A percentile compares a stretch with the other conserved stretches of the same genome.
These are phyloP conservation scores for Drosophila cardini DNA, from an alignment of 1,140 invertebrate species.

Conservation along the genomic window DNA sequence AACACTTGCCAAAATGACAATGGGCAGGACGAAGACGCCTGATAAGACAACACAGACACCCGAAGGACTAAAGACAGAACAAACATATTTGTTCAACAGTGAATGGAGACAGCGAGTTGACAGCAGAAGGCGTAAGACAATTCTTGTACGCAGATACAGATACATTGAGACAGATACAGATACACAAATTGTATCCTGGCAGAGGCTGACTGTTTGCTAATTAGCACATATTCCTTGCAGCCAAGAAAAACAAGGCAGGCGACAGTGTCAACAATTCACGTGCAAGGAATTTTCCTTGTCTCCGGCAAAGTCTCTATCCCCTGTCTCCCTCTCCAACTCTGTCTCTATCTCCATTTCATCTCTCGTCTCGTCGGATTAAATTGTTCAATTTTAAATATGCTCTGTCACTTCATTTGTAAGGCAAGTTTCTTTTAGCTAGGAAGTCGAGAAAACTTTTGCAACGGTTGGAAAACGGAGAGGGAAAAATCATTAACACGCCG, in stretches of 20 bases:
- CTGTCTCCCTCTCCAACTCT: neutral
- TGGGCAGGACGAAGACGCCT: constrained; percentile 50
- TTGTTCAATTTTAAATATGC: constrained; percentile 84
- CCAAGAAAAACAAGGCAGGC: constrained; percentile 64
- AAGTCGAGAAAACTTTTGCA: constrained; percentile 47
- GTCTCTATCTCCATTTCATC: constrained; percentile 2
- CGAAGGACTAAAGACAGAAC: constrained; percentile 46
- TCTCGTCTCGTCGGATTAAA: constrained; percentile 75
- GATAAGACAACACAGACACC: constrained; percentile 65
- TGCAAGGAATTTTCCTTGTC: constrained; percentile 26
- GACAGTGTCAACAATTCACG: constrained; percentile 78
- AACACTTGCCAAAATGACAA: constrained; percentile 76
- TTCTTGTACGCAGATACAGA: constrained; percentile 32
- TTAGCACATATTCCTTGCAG: constrained; percentile 79
- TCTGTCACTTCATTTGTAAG: constrained; percentile 83
- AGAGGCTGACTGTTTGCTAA: constrained; percentile 73
- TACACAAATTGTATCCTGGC: constrained; percentile 29
- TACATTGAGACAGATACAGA: constrained; percentile 5
- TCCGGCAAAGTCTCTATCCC: neutral
- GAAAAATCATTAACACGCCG: constrained; percentile 85
- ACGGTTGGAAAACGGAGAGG: neutral
- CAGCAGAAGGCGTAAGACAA: constrained; percentile 35
- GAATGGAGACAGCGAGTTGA: constrained; percentile 36
- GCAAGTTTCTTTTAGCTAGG: constrained; percentile 24
- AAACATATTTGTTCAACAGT: constrained; percentile 75